Evolutionary conservation across 2,797 vertebrate genomes (phyloP), one percentile per base, ranked within the genome.

Genomic region (Aeoliscus strigatus): DNA sequence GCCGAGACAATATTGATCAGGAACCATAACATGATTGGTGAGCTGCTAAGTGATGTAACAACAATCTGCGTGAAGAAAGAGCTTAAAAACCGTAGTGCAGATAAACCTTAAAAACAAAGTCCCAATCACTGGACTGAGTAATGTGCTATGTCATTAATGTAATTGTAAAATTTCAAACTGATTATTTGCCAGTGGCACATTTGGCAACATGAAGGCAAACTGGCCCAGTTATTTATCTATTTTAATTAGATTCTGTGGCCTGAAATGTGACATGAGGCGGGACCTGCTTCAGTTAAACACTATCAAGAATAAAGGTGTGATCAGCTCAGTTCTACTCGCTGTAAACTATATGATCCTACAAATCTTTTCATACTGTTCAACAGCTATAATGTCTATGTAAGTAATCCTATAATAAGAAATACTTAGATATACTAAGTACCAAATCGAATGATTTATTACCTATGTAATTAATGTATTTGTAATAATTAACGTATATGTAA

Each of bases 1-100:
- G 26, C 32, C 28, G 2, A 10, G 40, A 50, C 17, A 25, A 27
- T 51, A 73, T 70, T 61, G 66, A 77, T 59, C n/a, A 48, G 27
- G 5, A 47, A 31, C 14, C 30, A 30, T 15, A 46, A 15, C 6
- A 34, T 55, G 47, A 73, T 58, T 55, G 40, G 35, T 58, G 42
- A 48, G 29, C 33, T 57, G 17, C 8, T 42, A 35, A 10, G 39
- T 51, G 53, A 47, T 28, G 10, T 33, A 51, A 72, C 12, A 43
- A 37, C 14, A 32, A 50, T 21, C 6, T 12, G 10, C 9, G 12
- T 33, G 27, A 44, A 31, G 23, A 48, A 30, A 51, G 14, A 42
- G 14, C 1, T 16, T 1, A 29, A 15, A 58, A 53, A 59, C 18
- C 35, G 10, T 35, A n/a, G 10, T n/a, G 8, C 18, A 40, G 26